phyloP scores from a whole-genome alignment of 2,113 vertebrate species.

The Chinchilla lanigera region DNA sequence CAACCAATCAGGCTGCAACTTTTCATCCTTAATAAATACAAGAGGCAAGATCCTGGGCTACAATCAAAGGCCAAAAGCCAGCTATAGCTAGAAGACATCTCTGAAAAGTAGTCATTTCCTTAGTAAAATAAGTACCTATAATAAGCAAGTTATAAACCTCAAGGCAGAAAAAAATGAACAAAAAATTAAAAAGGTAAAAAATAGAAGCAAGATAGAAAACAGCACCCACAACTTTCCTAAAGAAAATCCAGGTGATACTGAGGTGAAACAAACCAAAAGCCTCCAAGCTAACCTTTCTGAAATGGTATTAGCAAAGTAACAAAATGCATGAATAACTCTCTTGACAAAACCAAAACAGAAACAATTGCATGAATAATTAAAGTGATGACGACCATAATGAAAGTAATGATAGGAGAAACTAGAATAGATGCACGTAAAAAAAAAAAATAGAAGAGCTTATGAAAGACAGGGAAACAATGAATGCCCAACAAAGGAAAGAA shows the following conservation, averaged over 20 bases:
- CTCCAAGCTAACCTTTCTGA: neutral
- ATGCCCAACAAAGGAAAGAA: neutral
- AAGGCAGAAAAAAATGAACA: neutral
- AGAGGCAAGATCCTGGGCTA: neutral
- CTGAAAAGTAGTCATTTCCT: neutral
- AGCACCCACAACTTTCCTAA: neutral
- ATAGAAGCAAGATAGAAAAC: neutral
- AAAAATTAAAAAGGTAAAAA: neutral
- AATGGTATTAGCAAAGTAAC: neutral
- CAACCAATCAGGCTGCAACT: neutral
- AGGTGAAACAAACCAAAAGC: neutral
- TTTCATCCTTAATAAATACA: neutral
- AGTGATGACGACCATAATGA: neutral
- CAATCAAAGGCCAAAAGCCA: neutral
- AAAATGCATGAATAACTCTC: neutral
- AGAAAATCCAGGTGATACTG: neutral
- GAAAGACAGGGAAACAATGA: neutral
- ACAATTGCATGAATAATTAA: neutral
- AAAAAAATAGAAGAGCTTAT: neutral
- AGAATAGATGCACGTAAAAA: neutral
- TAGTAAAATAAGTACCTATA: neutral
- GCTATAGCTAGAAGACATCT: neutral
- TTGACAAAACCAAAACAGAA: neutral
- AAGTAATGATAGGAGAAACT: neutral
- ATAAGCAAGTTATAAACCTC: neutral